A percentile compares a stretch with the other conserved stretches of the same genome.
Evolutionary conservation across 2,113 vertebrate genomes (phyloP).

Genomic region (Ovibos moschatus): DNA sequence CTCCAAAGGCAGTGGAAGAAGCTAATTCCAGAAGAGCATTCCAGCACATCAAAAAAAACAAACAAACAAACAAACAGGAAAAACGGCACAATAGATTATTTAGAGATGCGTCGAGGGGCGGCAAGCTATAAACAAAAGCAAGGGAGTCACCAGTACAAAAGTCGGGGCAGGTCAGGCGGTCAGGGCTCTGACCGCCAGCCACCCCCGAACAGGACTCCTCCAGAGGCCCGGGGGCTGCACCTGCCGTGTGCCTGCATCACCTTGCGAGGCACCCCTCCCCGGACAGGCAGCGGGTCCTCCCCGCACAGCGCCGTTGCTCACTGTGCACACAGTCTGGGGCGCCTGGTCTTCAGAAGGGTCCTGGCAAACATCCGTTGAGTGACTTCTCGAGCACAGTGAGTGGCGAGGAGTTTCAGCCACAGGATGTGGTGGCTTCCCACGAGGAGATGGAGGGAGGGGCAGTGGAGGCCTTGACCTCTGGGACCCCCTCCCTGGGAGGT

Average conservation of each 20-base stretch:
- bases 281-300: no score
- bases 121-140: not conserved
- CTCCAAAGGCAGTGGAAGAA: fast-evolving
- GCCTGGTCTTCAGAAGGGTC: not conserved
- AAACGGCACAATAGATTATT: fast-evolving
- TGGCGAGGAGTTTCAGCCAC: not conserved
- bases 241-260: fast-evolving
- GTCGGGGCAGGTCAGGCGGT: not conserved
- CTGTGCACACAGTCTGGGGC: fast-evolving
- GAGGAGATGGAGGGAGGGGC: not conserved
- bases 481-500: not conserved
- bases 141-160: fast-evolving
- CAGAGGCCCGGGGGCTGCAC: not conserved
- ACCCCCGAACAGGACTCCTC: not conserved
- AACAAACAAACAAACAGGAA: no score
- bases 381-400: not conserved
- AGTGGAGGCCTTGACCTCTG: not conserved
- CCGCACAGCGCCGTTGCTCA: not conserved
- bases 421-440: not conserved
- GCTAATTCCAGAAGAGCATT: no score
- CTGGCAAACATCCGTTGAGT: not conserved
- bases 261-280: not conserved
- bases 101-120: not conserved
- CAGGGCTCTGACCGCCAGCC: not conserved
- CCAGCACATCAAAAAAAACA: not conserved